Evolutionary conservation across 2,888 invertebrate species (phyloP).

Genomic region (Venusia cambrica): DNA sequence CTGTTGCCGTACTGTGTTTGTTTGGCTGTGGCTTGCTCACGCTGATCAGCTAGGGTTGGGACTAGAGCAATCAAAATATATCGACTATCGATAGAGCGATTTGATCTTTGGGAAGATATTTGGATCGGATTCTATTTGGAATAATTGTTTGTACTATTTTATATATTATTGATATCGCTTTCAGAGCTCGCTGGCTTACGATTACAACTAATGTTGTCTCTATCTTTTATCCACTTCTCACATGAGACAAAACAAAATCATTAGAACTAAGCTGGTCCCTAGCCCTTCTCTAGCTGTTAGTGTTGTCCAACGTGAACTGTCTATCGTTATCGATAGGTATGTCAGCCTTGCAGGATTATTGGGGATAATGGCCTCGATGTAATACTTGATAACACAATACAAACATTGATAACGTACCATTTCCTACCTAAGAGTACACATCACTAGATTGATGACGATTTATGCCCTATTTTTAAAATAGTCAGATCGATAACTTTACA

Average conservation of each 20-base stretch:
- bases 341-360: conserved; percentile 53
- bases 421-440: conserved; percentile 19
- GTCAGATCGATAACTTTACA: neutral
- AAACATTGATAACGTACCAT: conserved; percentile 23
- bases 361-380: conserved; percentile 53
- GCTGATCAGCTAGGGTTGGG: conserved; percentile 39
- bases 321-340: conserved; percentile 38
- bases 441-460: conserved; percentile 10
- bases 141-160: too few relatives aligned
- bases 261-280: too few relatives aligned
- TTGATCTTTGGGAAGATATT: too few relatives aligned
- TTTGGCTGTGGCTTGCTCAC: conserved; percentile 48
- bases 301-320: conserved; percentile 25
- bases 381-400: conserved; percentile 39
- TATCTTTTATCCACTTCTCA: too few relatives aligned
- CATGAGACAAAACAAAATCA: too few relatives aligned
- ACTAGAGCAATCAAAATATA: neutral
- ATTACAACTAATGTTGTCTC: too few relatives aligned
- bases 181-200: too few relatives aligned
- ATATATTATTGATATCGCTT: too few relatives aligned
- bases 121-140: too few relatives aligned
- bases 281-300: conserved; percentile 2
- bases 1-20: conserved; percentile 25
- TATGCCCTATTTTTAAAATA: conserved; percentile 4
- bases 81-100: conserved; percentile 13